Conservation (phyloP, 2,113 vertebrate species). For the Bubalus kerabau region DNA sequence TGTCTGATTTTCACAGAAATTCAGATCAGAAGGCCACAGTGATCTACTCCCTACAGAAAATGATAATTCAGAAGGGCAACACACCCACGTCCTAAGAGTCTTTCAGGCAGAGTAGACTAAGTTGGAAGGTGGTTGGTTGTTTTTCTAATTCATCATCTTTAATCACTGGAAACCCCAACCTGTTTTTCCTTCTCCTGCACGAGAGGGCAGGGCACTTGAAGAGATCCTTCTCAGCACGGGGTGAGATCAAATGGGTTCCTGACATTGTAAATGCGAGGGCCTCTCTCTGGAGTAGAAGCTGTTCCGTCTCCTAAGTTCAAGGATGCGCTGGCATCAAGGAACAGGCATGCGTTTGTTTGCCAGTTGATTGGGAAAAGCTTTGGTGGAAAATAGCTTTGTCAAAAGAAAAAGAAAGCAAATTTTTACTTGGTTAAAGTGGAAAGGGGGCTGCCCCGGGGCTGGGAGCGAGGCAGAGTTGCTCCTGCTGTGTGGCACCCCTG, state of each 20-base stretch:
- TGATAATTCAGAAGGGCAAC: fast-evolving
- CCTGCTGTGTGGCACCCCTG: fast-evolving
- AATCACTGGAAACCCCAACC: fast-evolving
- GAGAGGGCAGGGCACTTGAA: not conserved
- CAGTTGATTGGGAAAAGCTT: fast-evolving
- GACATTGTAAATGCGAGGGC: fast-evolving
- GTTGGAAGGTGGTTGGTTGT: not conserved
- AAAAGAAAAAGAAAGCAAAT: not conserved
- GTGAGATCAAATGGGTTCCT: not conserved
- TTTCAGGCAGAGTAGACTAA: not conserved
- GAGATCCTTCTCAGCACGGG: fast-evolving
- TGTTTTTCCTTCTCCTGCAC: not conserved
- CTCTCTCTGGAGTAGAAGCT: not conserved
- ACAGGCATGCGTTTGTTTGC: not conserved
- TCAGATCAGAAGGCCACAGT: not conserved
- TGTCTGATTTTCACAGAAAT: not conserved
- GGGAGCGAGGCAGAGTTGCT: not conserved
- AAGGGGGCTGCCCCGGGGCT: too few relatives aligned
- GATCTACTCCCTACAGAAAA: not conserved
- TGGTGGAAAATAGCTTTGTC: not conserved
- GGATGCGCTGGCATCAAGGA: fast-evolving
- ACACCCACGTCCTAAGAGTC: not conserved
- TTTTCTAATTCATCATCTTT: not conserved
- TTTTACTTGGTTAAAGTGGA: not conserved
- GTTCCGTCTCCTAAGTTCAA: fast-evolving